Percentiles rank a stretch among this genome's conserved stretches.
Evolutionary conservation across 2,888 invertebrate genomes (phyloP).

Genomic region (Tortrix viridana): DNA sequence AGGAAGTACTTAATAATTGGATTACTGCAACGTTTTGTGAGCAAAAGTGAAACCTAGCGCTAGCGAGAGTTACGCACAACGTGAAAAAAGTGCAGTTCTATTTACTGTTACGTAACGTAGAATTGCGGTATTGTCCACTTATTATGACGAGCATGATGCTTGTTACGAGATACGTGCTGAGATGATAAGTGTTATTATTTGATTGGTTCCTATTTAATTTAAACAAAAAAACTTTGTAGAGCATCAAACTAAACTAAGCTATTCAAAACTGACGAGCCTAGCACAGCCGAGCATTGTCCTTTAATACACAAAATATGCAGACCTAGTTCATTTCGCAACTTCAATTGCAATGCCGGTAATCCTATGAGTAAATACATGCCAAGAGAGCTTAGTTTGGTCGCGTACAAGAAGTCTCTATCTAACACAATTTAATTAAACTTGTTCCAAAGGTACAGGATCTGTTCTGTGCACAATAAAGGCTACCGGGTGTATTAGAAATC

Average conservation of each 20-base stretch:
- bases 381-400: too few relatives aligned
- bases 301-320: too few relatives aligned
- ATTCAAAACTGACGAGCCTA: not conserved
- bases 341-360: too few relatives aligned
- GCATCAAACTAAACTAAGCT: not conserved
- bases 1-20: constrained; percentile 33
- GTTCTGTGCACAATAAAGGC: too few relatives aligned
- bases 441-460: too few relatives aligned
- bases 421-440: too few relatives aligned
- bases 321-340: too few relatives aligned
- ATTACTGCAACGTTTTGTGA: constrained; percentile 47
- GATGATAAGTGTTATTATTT: constrained; percentile 26
- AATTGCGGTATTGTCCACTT: constrained; percentile 39
- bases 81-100: constrained; percentile 44
- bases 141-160: constrained; percentile 22
- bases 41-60: constrained; percentile 58
- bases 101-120: constrained; percentile 46
- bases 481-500: too few relatives aligned
- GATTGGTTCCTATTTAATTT: constrained; percentile 8
- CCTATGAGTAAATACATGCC: too few relatives aligned
- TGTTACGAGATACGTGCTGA: constrained; percentile 23
- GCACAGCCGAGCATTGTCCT: too few relatives aligned
- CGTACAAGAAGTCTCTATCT: too few relatives aligned
- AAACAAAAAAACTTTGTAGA: not conserved
- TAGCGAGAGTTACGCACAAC: constrained; percentile 45